phyloP scores from a whole-genome alignment of 2,888 invertebrate genomes.

The Archaeoteleia sp. region DNA sequence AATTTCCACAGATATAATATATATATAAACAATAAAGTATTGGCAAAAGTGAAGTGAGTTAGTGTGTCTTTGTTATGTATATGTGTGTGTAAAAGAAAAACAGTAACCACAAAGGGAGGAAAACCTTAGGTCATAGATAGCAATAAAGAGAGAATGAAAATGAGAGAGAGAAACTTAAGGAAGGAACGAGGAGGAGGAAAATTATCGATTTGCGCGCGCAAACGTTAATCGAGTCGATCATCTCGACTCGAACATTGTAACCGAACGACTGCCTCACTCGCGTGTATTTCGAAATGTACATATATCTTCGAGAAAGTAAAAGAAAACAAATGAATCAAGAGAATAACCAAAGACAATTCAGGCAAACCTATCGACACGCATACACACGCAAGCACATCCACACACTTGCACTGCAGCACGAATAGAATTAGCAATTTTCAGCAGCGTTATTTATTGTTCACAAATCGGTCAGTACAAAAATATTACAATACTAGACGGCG shows the following conservation, averaged over 20 bases:
- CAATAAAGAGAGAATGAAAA: conserved; percentile 3
- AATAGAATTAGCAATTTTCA: conserved; percentile 40
- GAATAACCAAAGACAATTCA: conserved; percentile 12
- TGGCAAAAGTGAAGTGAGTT: conserved; percentile 18
- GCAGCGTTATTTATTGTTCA: conserved; percentile 63
- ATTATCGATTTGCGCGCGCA: conserved; percentile 43
- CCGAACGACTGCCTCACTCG: conserved; percentile 28
- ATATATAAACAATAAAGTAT: conserved; percentile 12
- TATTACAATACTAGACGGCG: conserved; percentile 67
- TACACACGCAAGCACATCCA: conserved; percentile 46
- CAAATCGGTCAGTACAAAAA: conserved; percentile 70
- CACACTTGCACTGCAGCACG: conserved; percentile 49
- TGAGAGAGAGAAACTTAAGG: conserved; percentile 2
- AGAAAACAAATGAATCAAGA: conserved; percentile 6
- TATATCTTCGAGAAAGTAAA: conserved; percentile 11
- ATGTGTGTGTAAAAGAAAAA: conserved; percentile 20
- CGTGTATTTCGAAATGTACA: conserved; percentile 24
- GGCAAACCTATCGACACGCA: conserved; percentile 21
- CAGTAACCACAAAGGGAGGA: conserved; percentile 11
- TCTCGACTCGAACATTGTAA: conserved; percentile 15
- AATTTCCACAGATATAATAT: conserved; percentile 28
- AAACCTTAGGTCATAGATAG: neutral
- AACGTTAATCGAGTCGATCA: conserved; percentile 26
- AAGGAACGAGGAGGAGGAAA: conserved; percentile 17
- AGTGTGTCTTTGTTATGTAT: conserved; percentile 5